These are phyloP conservation scores for Eospalax fontanierii DNA, from an alignment of 2,797 vertebrate genomes.

Conservation along the genomic window DNA sequence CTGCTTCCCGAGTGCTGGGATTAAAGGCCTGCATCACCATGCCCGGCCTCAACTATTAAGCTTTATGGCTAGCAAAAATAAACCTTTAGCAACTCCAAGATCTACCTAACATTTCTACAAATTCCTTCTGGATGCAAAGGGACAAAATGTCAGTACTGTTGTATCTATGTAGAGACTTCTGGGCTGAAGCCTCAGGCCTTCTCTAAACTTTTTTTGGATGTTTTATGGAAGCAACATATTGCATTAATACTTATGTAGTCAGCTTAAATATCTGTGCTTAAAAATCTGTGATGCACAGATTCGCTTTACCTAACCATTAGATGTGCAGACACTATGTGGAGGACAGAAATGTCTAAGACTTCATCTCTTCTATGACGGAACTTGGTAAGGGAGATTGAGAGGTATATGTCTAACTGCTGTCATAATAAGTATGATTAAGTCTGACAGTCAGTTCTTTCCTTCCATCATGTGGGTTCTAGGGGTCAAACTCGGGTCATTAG, in stretches of 20 bases:
- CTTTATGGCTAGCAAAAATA: conserved; percentile 11
- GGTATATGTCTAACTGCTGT: background rate
- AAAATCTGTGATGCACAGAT: no score
- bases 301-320: background rate
- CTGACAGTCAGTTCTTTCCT: no score
- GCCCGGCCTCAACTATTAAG: no score
- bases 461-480: background rate
- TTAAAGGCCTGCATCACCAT: no score
- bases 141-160: background rate
- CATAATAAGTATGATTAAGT: background rate
- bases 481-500: background rate
- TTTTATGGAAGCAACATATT: background rate
- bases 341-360: background rate
- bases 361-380: background rate
- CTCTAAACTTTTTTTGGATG: background rate
- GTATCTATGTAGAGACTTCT: background rate
- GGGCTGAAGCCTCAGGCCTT: background rate
- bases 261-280: background rate
- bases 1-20: no score
- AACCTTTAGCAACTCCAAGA: background rate
- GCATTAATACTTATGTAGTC: background rate
- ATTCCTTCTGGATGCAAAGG: background rate
- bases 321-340: background rate
- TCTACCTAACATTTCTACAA: background rate
- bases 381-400: background rate